These are phyloP conservation scores for Cyanoderma ruficeps DNA, from an alignment of 2,113 vertebrate species.

Conservation along the genomic window DNA sequence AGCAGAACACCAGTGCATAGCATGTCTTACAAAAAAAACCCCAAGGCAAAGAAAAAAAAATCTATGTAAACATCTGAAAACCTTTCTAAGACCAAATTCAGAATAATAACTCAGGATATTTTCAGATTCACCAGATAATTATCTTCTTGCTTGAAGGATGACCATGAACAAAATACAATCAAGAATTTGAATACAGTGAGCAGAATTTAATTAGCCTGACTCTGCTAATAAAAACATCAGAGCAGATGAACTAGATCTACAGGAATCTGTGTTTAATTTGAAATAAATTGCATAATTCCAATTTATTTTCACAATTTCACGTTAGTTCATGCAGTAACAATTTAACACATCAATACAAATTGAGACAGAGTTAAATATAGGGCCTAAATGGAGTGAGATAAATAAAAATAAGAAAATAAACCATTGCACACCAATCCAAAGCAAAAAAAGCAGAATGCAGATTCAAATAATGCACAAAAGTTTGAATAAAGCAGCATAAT, in stretches of 20 bases:
- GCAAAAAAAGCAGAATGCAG: neutral
- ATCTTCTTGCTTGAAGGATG: neutral
- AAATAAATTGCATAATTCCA: neutral
- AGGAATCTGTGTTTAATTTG: conserved; percentile 12
- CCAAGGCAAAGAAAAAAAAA: neutral
- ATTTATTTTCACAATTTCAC: neutral
- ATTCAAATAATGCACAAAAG: neutral
- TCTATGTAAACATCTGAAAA: neutral
- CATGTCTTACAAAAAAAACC: neutral
- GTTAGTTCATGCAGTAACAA: neutral
- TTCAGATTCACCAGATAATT: neutral
- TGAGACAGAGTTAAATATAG: neutral
- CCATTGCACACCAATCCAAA: neutral
- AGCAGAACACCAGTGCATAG: neutral
- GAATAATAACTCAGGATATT: neutral
- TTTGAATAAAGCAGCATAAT: neutral
- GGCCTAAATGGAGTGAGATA: neutral
- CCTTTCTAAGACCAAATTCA: neutral
- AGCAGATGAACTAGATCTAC: neutral
- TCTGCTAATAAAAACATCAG: neutral
- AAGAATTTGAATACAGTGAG: neutral
- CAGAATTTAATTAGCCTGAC: neutral
- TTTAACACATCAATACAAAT: neutral
- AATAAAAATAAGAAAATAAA: neutral
- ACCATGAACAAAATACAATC: neutral